phyloP scores from a whole-genome alignment of 2,888 invertebrate genomes.

The Nymphalis urticae region DNA sequence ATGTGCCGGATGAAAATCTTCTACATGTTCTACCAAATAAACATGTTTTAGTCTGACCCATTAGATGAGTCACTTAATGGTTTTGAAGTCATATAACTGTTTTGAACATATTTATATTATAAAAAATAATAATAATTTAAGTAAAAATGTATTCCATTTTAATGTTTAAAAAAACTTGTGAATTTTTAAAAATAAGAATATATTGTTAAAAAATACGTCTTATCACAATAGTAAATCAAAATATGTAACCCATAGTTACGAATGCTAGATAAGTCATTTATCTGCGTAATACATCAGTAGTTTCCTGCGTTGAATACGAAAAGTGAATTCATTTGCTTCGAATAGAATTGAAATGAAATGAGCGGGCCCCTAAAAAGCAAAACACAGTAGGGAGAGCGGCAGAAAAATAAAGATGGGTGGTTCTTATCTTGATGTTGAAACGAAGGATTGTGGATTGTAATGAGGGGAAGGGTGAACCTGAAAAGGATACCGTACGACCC shows the following conservation, averaged over 20 bases:
- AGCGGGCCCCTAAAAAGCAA: constrained; percentile 66
- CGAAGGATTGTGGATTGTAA: constrained; percentile 75
- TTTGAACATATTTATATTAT: no score
- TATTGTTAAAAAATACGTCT: constrained; percentile 17
- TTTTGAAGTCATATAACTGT: no score
- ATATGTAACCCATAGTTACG: constrained; percentile 54
- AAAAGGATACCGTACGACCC: constrained; percentile 74
- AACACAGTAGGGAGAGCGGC: constrained; percentile 58
- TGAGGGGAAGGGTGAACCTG: constrained; percentile 75
- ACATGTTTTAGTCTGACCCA: no score
- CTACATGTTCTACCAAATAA: background rate
- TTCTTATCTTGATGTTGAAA: constrained; percentile 77
- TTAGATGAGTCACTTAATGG: no score
- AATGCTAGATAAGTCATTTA: constrained; percentile 66
- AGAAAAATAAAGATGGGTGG: constrained; percentile 72
- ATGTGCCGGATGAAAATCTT: background rate
- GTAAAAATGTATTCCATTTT: no score
- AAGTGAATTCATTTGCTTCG: constrained; percentile 73
- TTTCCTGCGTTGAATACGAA: constrained; percentile 62
- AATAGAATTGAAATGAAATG: constrained; percentile 78
- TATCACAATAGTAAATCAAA: constrained; percentile 33
- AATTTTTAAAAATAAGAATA: background rate
- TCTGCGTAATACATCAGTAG: constrained; percentile 67
- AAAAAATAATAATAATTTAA: no score
- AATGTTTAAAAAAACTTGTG: background rate